These are phyloP conservation scores for Oophaga pumilio DNA, from an alignment of 2,113 vertebrate genomes.

Conservation along the genomic window DNA sequence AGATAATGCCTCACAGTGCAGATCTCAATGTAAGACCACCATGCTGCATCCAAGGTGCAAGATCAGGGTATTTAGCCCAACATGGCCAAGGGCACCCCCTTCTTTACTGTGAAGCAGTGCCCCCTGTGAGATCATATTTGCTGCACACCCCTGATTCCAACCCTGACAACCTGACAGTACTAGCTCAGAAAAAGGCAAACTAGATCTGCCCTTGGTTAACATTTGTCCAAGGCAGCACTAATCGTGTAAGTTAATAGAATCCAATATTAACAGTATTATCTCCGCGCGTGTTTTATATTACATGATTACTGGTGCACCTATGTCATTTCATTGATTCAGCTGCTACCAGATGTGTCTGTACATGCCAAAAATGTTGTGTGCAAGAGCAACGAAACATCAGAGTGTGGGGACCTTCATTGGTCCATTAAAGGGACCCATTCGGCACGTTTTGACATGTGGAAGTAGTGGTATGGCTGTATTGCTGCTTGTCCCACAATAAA, in stretches of 20 bases:
- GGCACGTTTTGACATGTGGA: no score
- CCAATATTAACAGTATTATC: constrained; percentile 2
- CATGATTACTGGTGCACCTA: neutral
- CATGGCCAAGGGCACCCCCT: neutral
- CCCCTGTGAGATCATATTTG: neutral
- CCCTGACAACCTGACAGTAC: neutral
- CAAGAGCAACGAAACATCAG: no score
- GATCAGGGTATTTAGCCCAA: no score
- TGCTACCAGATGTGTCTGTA: neutral
- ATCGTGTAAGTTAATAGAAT: neutral
- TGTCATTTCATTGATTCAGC: neutral
- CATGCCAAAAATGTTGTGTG: no score
- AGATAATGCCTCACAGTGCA: no score
- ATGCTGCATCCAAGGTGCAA: no score
- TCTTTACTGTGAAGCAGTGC: neutral
- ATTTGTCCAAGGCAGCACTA: constrained; percentile 16
- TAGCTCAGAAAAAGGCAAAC: neutral
- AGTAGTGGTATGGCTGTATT: no score
- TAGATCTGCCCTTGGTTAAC: constrained; percentile 5
- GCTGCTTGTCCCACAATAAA: no score
- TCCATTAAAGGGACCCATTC: no score
- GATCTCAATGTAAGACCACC: no score
- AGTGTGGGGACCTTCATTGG: no score
- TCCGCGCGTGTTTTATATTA: neutral
- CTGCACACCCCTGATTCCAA: neutral